Conservation (phyloP, 30 jellyfish, hydroid and myxozoan species). For the Hydractinia echinata region DNA sequence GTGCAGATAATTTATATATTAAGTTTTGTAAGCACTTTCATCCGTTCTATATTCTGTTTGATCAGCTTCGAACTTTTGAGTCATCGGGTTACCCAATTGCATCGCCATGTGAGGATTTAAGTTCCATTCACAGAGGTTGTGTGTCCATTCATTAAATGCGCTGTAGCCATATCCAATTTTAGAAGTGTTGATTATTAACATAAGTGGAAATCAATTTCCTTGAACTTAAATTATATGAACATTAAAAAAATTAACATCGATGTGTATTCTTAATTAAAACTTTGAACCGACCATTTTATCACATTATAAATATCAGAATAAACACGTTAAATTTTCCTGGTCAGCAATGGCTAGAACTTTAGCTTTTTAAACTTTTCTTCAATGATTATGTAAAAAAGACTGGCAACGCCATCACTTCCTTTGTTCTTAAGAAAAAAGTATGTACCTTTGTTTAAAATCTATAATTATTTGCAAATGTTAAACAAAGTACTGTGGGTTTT, state of each 20-base stretch:
- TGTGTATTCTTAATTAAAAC: too few relatives aligned
- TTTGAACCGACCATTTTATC: too few relatives aligned
- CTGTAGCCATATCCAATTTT: conserved; percentile 24
- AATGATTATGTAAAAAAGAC: too few relatives aligned
- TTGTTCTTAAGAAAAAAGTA: too few relatives aligned
- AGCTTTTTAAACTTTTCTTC: too few relatives aligned
- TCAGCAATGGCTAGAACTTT: too few relatives aligned
- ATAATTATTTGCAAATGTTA: too few relatives aligned
- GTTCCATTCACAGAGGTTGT: conserved; percentile 24
- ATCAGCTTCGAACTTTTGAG: background rate
- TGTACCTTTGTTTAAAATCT: too few relatives aligned
- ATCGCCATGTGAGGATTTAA: conserved; percentile 18
- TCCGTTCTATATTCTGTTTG: conserved; percentile 35
- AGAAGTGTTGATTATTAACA: background rate
- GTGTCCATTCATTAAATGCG: conserved; percentile 36
- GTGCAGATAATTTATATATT: conserved; percentile 97
- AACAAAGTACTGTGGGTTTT: too few relatives aligned
- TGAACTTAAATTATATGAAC: conserved; percentile 16
- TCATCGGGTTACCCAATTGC: background rate
- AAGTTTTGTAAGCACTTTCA: conserved; percentile 76
- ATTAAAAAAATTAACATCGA: background rate
- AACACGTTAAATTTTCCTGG: too few relatives aligned
- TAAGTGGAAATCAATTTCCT: background rate
- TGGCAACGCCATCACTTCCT: too few relatives aligned
- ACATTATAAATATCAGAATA: too few relatives aligned